phyloP scores from a whole-genome alignment of 2,888 invertebrate species.

The Philereme vetulata region DNA sequence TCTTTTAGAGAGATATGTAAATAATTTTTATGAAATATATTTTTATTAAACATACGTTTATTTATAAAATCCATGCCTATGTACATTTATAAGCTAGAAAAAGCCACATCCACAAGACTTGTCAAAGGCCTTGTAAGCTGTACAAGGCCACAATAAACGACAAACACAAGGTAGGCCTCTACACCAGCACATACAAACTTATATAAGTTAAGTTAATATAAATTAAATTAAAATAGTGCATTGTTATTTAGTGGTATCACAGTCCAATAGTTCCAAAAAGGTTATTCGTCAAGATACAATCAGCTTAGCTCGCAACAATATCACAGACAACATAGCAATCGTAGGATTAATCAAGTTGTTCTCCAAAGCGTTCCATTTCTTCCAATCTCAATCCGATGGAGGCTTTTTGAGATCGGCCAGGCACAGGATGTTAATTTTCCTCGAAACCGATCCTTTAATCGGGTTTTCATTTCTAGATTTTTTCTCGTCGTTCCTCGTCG shows the following conservation, averaged over 20 bases:
- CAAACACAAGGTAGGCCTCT: no score
- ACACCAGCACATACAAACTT: no score
- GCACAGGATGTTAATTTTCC: slow-evolving; percentile 21
- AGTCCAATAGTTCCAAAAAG: slow-evolving; percentile 53
- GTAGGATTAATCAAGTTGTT: slow-evolving; percentile 13
- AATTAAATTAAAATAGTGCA: slow-evolving; percentile 65
- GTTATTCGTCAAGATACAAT: slow-evolving; percentile 31
- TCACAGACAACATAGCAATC: slow-evolving; percentile 24
- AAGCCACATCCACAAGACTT: neutral
- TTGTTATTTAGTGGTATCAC: slow-evolving; percentile 73
- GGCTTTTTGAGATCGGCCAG: slow-evolving; percentile 12
- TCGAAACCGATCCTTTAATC: neutral
- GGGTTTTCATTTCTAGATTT: no score
- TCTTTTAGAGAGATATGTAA: neutral
- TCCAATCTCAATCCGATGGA: slow-evolving; percentile 7
- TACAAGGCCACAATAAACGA: no score
- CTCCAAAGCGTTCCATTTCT: slow-evolving; percentile 17
- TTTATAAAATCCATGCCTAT: slow-evolving; percentile 63
- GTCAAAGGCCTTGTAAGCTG: no score
- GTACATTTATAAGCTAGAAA: slow-evolving; percentile 64
- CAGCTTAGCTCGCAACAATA: slow-evolving; percentile 28
- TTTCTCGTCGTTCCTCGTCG: no score
- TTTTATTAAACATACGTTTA: slow-evolving; percentile 42
- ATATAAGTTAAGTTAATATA: slow-evolving; percentile 36
- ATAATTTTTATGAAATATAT: neutral